phyloP scores from a whole-genome alignment of 2,797 vertebrate genomes.

The Enteromius trimaculatus region DNA sequence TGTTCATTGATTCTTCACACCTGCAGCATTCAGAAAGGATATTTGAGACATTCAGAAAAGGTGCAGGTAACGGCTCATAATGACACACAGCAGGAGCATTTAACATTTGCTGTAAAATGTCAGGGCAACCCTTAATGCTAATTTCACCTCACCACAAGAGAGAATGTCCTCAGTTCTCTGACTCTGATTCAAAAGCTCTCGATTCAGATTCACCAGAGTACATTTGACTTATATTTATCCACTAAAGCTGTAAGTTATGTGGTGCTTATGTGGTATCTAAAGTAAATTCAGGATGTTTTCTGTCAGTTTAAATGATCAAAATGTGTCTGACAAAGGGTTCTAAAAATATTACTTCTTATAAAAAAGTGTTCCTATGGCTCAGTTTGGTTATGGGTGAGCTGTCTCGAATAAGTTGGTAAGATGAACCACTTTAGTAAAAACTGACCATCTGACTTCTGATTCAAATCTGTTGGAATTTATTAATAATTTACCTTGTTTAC shows the following conservation, averaged over 20 bases:
- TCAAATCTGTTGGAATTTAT: neutral
- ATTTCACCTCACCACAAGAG: neutral
- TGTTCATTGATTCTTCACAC: constrained; percentile 8
- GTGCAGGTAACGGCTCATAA: neutral
- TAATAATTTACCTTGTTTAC: neutral
- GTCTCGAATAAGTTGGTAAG: neutral
- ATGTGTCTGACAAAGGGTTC: neutral
- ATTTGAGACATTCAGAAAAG: neutral
- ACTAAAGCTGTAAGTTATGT: neutral
- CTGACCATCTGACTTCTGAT: neutral
- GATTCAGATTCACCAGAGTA: neutral
- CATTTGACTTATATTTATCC: neutral
- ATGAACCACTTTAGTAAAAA: neutral
- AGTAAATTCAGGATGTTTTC: neutral
- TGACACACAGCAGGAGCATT: neutral
- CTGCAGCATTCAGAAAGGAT: constrained; percentile 12
- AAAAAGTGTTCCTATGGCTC: neutral
- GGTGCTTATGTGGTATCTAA: neutral
- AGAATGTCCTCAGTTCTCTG: neutral
- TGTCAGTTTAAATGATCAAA: neutral
- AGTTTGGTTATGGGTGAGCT: neutral
- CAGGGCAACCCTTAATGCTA: neutral
- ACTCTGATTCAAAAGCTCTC: neutral
- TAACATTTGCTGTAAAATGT: constrained; percentile 9
- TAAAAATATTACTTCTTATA: neutral